These are phyloP conservation scores for Saxicola maurus DNA, from an alignment of 2,797 vertebrate genomes.

Conservation along the genomic window DNA sequence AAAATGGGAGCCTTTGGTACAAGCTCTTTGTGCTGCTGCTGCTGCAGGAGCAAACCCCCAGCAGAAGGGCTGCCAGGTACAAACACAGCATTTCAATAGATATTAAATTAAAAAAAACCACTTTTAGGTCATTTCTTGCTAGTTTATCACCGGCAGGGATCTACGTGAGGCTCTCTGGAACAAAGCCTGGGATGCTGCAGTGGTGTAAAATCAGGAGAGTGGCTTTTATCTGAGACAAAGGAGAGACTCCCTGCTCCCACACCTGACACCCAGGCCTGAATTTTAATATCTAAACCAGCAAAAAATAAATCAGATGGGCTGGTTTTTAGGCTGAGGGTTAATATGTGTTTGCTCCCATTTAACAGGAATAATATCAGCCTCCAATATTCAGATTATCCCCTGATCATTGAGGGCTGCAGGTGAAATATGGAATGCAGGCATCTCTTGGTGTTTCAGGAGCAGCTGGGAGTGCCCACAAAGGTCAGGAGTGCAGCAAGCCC, in stretches of 20 bases:
- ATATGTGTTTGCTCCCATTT: accelerated
- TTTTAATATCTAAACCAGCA: neutral
- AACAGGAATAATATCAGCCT: neutral
- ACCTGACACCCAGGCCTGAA: neutral
- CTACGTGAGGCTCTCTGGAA: neutral
- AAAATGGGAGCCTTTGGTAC: constrained; percentile 28
- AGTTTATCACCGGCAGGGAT: neutral
- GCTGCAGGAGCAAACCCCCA: neutral
- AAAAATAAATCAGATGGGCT: neutral
- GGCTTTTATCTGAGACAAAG: constrained; percentile 2
- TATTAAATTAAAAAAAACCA: neutral
- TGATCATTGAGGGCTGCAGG: neutral
- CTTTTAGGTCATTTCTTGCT: neutral
- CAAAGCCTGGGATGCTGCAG: neutral
- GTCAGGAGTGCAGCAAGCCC: neutral
- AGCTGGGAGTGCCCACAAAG: neutral
- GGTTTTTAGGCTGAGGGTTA: neutral
- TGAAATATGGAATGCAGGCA: neutral
- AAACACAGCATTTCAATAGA: neutral
- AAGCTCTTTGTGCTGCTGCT: constrained; percentile 15
- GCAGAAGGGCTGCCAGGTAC: constrained; percentile 26
- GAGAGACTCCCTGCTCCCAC: neutral
- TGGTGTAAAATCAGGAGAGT: neutral
- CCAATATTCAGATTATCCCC: accelerated
- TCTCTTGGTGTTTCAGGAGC: neutral